Evolutionary conservation across 2,797 vertebrate species (phyloP).

Genomic region (Sciurus carolinensis): DNA sequence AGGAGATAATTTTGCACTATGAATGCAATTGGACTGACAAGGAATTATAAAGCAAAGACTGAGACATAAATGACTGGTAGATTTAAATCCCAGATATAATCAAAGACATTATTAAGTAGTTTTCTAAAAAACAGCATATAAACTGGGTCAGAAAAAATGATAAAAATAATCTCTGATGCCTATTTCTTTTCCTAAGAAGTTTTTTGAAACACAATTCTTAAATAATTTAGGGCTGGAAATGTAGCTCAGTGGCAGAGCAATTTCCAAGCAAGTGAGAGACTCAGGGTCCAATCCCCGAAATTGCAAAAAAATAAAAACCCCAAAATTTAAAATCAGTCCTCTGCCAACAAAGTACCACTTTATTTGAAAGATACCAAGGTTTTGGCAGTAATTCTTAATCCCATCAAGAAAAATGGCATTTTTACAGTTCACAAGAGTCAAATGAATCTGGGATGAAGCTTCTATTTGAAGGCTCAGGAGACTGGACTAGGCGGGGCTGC

Average conservation of each 20-base stretch:
- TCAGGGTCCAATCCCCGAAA: too few relatives aligned
- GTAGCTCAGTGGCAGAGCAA: too few relatives aligned
- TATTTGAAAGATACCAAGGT: neutral
- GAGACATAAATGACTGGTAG: neutral
- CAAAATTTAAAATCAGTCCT: slow-evolving; percentile 8
- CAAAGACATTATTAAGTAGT: slow-evolving; percentile 29
- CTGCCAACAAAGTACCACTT: slow-evolving; percentile 20
- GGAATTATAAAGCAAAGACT: slow-evolving; percentile 20
- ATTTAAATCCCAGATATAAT: slow-evolving; percentile 22
- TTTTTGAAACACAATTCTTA: slow-evolving; percentile 48
- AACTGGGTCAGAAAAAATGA: slow-evolving; percentile 18
- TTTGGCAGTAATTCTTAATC: slow-evolving; percentile 48
- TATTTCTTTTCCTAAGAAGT: neutral
- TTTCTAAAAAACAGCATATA: slow-evolving; percentile 33
- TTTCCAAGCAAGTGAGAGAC: too few relatives aligned
- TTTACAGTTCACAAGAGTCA: neutral
- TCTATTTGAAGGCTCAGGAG: neutral
- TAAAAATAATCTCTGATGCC: neutral
- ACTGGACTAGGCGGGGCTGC: neutral
- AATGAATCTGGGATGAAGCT: neutral
- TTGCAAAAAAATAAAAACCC: too few relatives aligned
- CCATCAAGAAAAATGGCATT: slow-evolving; percentile 20
- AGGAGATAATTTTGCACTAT: slow-evolving; percentile 14
- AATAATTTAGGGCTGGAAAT: neutral
- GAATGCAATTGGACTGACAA: neutral